These are phyloP conservation scores for Spodoptera littoralis DNA, from an alignment of 2,888 invertebrate genomes.

Conservation along the genomic window DNA sequence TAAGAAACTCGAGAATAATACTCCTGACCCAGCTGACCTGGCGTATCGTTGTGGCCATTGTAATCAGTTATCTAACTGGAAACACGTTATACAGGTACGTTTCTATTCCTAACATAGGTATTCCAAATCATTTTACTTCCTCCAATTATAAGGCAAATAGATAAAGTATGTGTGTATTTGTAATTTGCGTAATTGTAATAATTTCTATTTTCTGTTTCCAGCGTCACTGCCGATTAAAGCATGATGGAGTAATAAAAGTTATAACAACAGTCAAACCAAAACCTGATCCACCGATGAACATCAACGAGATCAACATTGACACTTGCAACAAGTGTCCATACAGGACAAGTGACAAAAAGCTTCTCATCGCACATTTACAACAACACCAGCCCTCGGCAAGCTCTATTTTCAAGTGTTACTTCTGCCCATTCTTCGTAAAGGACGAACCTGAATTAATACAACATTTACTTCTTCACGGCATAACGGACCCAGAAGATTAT, in stretches of 20 bases:
- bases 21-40: conserved; percentile 81
- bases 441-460: conserved; percentile 91
- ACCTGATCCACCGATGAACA: conserved; percentile 75
- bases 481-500: conserved; percentile 89
- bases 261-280: conserved; percentile 86
- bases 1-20: conserved; percentile 75
- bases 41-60: conserved; percentile 93
- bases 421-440: conserved; percentile 94
- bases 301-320: conserved; percentile 72
- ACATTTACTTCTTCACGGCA: conserved; percentile 91
- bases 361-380: conserved; percentile 90
- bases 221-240: conserved; percentile 94
- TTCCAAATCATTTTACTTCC: too few relatives aligned
- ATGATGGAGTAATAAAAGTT: conserved; percentile 93
- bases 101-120: too few relatives aligned
- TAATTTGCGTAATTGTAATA: too few relatives aligned
- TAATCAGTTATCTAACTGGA: conserved; percentile 95
- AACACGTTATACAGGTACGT: conserved; percentile 94
- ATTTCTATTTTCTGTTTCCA: conserved; percentile 71
- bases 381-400: conserved; percentile 92
- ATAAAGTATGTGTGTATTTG: too few relatives aligned
- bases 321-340: conserved; percentile 93
- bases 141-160: too few relatives aligned
- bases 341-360: conserved; percentile 88
- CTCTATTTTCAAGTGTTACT: conserved; percentile 93